Base-by-base conservation (phyloP, 2,113 vertebrate species). In the Leptodactylus fuscus region DNA sequence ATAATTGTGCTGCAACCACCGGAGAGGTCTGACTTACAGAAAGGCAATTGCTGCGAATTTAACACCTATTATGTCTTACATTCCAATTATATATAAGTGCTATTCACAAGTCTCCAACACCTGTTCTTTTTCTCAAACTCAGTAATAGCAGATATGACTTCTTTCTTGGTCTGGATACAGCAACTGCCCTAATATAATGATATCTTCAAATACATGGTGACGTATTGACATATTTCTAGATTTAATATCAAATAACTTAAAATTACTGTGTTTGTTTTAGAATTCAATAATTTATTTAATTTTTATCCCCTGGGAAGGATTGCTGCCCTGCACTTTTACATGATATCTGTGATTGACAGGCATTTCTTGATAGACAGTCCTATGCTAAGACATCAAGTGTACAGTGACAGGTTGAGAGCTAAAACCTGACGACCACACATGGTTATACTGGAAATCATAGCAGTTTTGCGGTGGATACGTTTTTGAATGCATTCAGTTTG, bases 51-150 rank as follows among this genome's bases (percentile, higher is more conserved):
- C 41, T 75, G 24, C 41, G 27, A 75, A 75, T 75, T 46, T 75
- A 75, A 75, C 73, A 48, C 41, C 22, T 75, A 46, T 48, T 48
- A 75, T 48, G 73, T 48, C 46, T 46, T 49, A 46, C 13, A 32
- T 27, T 44, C 22, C 32, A 75, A 75, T 75, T 75, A 49, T 44
- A 48, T 48, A 5, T 48, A 48, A 49, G 9, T 75, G 20, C 22
- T 49, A 48, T 48, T 48, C 22, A 49, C n/a, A 20, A 49, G 73
- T 29, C 73, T 70, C 32, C 29, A 75, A 27, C n/a, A 75, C 44
- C 73, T 48, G 41, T 75, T 48, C 41, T 32, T 49, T 49, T 75
- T 36, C 10, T 49, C 13, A 48, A 49, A 24, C 44, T n/a, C 44
- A 75, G 4, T 48, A 29, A 46, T 48, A 15, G 22, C 32, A 75